Base-by-base conservation (phyloP, 2,888 invertebrate genomes). In the Odontocolon sp. region DNA sequence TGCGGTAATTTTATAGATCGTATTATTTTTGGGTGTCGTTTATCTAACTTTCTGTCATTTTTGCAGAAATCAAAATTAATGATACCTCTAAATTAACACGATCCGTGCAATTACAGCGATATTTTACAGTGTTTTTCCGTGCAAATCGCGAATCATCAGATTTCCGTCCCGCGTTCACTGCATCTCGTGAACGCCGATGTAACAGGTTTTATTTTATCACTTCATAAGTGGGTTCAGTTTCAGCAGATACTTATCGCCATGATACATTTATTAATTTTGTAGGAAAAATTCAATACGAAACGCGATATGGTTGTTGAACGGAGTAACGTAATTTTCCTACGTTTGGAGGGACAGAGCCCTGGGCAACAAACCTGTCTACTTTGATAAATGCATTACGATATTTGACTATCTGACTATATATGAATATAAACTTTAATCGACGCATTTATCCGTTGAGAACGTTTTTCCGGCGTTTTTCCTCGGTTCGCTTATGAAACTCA, bases 401-500 rank as follows among this genome's bases (percentile, higher is more conserved):
- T 85, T 87, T 89, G 79, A 87, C 73, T 77, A 82, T 64, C 63
- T 77, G 63, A n/a, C 50, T 57, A 18, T 23, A 57, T 72, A 56
- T 77, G 80, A 85, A 80, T 77, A 72, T 84, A 83, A 83, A 83
- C 84, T 83, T 86, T 83, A 82, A 80, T 83, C 81, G 80, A 84
- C 79, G 73, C 80, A 79, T 84, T 83, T 81, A 79, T 85, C 85
- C 78, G 79, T 82, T 68, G 71, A 61, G 50, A 81, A 80, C 80
- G 70, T 82, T 88, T 88, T 87, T 84, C 88, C 88, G 88, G 87
- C 87, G 85, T 87, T 88, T 84, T 87, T 82, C 76, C 72, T 86
- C 28, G 77, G 82, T 87, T 86, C 70, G 84, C 83, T 86, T 87
- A 84, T 78, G 81, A 72, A 77, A 83, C 81, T 71, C 63, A 78